These are phyloP conservation scores for Chionomys nivalis DNA, from an alignment of 2,113 vertebrate species.

Conservation along the genomic window DNA sequence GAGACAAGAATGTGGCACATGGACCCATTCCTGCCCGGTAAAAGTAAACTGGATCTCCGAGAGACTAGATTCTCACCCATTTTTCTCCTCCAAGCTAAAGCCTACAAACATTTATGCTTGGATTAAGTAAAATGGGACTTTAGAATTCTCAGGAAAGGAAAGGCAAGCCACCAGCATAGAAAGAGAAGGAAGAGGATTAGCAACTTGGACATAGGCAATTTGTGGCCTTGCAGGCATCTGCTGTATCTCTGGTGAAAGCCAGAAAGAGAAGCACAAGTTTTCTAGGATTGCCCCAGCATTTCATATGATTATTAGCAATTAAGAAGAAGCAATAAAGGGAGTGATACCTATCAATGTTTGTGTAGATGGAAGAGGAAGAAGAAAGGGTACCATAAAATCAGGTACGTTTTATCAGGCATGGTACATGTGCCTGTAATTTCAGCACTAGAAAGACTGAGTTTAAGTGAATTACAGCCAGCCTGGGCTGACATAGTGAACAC, in stretches of 20 bases:
- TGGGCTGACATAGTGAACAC: background rate
- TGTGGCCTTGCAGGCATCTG: background rate
- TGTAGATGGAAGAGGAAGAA: background rate
- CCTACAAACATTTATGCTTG: constrained; percentile 39
- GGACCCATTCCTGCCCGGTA: background rate
- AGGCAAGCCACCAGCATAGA: background rate
- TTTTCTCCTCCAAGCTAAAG: constrained; percentile 52
- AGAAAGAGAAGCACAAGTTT: constrained; percentile 26
- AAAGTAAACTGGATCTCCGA: constrained; percentile 52
- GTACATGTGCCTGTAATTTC: background rate
- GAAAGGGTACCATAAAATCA: constrained; percentile 42
- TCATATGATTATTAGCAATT: background rate
- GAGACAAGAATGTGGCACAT: constrained; percentile 19
- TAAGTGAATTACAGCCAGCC: background rate
- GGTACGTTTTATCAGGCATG: background rate
- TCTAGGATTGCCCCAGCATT: constrained; percentile 14
- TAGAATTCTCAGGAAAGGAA: constrained; percentile 49
- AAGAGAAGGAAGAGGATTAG: constrained; percentile 12
- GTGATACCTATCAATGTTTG: background rate
- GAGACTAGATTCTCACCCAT: background rate
- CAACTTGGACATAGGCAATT: constrained; percentile 1
- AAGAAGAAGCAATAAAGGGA: constrained; percentile 26
- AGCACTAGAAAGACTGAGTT: background rate
- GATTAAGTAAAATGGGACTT: background rate
- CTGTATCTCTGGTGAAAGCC: background rate